Conservation (phyloP, 2,797 vertebrate genomes). For the Labeo calbasu region DNA sequence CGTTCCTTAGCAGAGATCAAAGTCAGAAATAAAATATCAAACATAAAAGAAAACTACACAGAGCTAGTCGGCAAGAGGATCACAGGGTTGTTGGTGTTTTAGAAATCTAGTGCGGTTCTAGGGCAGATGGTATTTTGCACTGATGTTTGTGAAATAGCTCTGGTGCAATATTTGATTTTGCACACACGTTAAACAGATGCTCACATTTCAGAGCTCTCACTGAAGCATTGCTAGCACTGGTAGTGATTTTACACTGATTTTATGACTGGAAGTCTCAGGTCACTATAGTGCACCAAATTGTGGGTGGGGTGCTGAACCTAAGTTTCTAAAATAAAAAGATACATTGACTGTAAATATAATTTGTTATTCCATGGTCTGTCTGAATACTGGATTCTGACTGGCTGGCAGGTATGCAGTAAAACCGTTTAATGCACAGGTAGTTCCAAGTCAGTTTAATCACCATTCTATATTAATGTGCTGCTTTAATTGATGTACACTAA, state of each 20-base stretch:
- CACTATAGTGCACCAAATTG: not conserved
- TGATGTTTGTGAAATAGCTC: not conserved
- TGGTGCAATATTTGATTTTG: constrained; percentile 4
- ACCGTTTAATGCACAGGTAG: too few relatives aligned
- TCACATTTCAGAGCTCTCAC: not conserved
- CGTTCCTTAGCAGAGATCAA: constrained; percentile 18
- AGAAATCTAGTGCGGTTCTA: not conserved
- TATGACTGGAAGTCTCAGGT: not conserved
- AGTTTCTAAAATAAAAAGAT: not conserved
- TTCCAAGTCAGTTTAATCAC: too few relatives aligned
- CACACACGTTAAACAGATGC: not conserved
- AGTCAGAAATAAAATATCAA: constrained; percentile 17
- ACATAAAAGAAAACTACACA: constrained; percentile 22
- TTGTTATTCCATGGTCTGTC: not conserved
- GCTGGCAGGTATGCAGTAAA: too few relatives aligned
- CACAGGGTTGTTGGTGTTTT: not conserved
- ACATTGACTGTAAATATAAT: not conserved
- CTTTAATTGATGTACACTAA: too few relatives aligned
- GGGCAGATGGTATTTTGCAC: not conserved
- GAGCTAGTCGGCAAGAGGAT: not conserved
- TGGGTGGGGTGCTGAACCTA: not conserved
- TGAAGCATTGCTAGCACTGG: not conserved
- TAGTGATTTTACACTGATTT: not conserved
- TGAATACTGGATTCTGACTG: too few relatives aligned
- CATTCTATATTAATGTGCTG: too few relatives aligned